These are phyloP conservation scores for Tyria jacobaeae DNA, from an alignment of 2,888 invertebrate genomes.

Conservation along the genomic window DNA sequence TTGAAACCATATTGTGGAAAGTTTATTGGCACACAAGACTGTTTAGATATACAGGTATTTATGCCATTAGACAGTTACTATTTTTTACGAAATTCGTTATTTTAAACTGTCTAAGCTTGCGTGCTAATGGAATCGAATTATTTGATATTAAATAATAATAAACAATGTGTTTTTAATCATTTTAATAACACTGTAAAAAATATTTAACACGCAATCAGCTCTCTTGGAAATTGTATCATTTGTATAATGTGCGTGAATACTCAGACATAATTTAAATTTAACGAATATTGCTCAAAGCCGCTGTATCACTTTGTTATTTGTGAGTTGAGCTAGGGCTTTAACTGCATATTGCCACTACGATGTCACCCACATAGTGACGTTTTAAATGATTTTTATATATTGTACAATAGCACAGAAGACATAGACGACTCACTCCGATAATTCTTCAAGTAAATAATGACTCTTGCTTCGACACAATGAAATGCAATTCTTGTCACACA, in stretches of 20 bases:
- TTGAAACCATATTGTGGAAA: conserved; percentile 38
- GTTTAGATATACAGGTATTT: conserved; percentile 15
- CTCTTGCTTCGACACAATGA: too few species aligned
- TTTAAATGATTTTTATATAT: neutral
- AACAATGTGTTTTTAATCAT: too few species aligned
- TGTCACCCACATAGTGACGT: neutral
- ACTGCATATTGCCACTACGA: neutral
- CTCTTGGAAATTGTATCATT: conserved; percentile 1
- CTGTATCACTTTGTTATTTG: neutral
- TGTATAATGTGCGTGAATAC: neutral
- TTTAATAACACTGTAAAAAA: neutral
- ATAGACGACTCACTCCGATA: too few species aligned
- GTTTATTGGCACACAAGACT: conserved; percentile 36
- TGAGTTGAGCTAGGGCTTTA: neutral
- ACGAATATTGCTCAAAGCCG: neutral
- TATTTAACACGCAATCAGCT: neutral
- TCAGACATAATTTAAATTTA: neutral
- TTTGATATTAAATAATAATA: neutral
- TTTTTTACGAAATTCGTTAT: conserved; percentile 7
- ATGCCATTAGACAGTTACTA: conserved; percentile 13
- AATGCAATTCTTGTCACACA: too few species aligned
- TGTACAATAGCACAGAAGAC: too few species aligned
- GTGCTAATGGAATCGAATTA: neutral
- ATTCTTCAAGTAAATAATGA: too few species aligned
- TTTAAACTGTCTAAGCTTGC: conserved; percentile 16